phyloP scores from a whole-genome alignment of 2,113 vertebrate species.

The Nanger granti region DNA sequence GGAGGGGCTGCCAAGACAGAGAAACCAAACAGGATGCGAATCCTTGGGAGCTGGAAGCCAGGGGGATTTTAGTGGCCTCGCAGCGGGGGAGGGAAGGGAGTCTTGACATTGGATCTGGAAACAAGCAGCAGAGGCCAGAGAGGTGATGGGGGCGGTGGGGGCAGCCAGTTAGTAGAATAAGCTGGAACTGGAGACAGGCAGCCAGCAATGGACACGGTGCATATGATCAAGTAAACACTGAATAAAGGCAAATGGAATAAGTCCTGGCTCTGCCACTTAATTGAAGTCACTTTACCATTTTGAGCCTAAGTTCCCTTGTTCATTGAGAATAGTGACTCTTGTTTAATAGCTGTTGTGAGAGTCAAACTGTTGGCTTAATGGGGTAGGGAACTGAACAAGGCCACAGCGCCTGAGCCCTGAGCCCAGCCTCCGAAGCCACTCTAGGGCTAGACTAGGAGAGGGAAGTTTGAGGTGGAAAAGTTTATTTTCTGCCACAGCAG shows the following conservation, averaged over 20 bases:
- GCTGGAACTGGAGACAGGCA: background rate
- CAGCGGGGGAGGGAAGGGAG: background rate
- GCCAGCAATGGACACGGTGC: background rate
- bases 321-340: background rate
- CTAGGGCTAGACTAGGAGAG: conserved; percentile 6
- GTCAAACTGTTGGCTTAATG: background rate
- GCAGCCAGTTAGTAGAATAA: background rate
- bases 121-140: conserved; percentile 2
- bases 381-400: background rate
- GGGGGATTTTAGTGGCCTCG: background rate
- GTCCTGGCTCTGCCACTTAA: background rate
- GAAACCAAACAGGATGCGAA: background rate
- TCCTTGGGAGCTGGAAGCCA: background rate
- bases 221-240: background rate
- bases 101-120: conserved; percentile 46
- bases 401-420: background rate
- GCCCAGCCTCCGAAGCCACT: background rate
- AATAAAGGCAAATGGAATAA: background rate
- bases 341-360: background rate
- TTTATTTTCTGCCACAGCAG: background rate
- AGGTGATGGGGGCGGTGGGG: rapidly evolving
- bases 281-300: background rate
- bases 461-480: conserved; percentile 57
- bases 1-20: background rate
- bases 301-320: background rate